Percentiles rank a stretch among this genome's conserved stretches.
Conservation (phyloP, 2,113 vertebrate genomes). For the Myotis lucifugus region DNA sequence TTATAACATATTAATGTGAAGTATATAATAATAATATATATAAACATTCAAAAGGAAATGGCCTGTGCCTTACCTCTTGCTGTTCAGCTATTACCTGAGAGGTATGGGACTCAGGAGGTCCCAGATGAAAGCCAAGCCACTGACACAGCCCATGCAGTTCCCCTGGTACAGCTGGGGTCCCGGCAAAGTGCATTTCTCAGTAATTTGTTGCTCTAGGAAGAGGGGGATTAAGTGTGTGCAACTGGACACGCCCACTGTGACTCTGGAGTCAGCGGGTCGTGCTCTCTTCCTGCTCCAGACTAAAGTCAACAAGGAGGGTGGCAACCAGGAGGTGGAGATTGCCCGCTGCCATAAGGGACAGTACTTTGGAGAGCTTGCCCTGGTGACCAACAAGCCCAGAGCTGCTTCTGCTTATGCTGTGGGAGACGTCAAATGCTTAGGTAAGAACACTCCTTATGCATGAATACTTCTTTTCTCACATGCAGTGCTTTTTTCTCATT, state of each 20-base stretch:
- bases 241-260: not conserved
- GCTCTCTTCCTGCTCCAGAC: conserved; percentile 86
- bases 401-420: conserved; percentile 97
- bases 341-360: conserved; percentile 95
- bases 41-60: not conserved
- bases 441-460: conserved; percentile 83
- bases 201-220: not conserved
- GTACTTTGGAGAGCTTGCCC: conserved; percentile 98
- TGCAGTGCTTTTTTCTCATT: not conserved
- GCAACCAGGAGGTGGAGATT: conserved; percentile 95
- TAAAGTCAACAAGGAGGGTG: conserved; percentile 90
- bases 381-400: conserved; percentile 99
- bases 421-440: conserved; percentile 95
- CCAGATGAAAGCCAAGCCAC: not conserved
- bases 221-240: not conserved
- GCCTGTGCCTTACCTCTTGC: not conserved
- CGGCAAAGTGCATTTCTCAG: not conserved
- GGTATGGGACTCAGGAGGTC: not conserved
- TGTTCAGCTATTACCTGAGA: not conserved
- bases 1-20: not conserved
- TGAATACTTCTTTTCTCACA: not conserved
- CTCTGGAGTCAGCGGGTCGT: conserved; percentile 18
- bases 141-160: not conserved
- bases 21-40: not conserved
- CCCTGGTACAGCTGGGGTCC: not conserved